Evolutionary conservation across 2,113 vertebrate species (phyloP).

Genomic region (Accipiter virgatus): DNA sequence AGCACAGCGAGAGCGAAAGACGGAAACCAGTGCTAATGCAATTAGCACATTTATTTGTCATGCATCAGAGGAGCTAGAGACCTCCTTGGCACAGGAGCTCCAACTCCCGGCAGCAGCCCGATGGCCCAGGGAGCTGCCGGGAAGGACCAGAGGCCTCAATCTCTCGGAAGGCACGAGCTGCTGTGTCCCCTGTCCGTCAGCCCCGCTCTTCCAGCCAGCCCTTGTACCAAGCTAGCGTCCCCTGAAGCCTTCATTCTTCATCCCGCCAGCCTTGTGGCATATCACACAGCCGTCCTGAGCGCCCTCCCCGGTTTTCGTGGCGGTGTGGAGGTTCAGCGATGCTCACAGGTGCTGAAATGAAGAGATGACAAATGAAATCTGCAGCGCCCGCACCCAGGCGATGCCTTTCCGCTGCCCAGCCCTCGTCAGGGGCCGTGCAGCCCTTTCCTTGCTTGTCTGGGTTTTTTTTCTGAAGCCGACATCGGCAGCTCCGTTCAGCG

Average conservation of each 20-base stretch:
- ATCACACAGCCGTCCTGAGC: accelerated
- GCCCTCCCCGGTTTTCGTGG: accelerated
- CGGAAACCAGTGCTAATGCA: background rate
- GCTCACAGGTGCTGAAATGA: background rate
- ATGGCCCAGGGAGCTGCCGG: background rate
- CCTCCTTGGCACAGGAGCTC: background rate
- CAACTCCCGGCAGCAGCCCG: background rate
- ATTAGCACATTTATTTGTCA: conserved; percentile 21
- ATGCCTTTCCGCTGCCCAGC: background rate
- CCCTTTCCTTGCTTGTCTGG: background rate
- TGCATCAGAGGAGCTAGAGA: conserved; percentile 10
- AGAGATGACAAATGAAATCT: background rate
- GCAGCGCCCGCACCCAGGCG: background rate
- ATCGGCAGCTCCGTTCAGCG: accelerated
- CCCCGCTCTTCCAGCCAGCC: background rate
- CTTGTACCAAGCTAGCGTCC: accelerated
- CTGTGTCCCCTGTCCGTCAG: background rate
- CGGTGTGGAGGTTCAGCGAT: background rate
- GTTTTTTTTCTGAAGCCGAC: background rate
- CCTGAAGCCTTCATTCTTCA: background rate
- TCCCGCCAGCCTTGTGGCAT: background rate
- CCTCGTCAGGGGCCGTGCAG: accelerated
- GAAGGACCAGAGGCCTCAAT: background rate
- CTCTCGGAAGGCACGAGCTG: accelerated
- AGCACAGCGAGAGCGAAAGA: background rate